Percentiles rank a stretch among this genome's conserved stretches.
phyloP scores from a whole-genome alignment of 2,113 vertebrate genomes.

The Tenrec ecaudatus region DNA sequence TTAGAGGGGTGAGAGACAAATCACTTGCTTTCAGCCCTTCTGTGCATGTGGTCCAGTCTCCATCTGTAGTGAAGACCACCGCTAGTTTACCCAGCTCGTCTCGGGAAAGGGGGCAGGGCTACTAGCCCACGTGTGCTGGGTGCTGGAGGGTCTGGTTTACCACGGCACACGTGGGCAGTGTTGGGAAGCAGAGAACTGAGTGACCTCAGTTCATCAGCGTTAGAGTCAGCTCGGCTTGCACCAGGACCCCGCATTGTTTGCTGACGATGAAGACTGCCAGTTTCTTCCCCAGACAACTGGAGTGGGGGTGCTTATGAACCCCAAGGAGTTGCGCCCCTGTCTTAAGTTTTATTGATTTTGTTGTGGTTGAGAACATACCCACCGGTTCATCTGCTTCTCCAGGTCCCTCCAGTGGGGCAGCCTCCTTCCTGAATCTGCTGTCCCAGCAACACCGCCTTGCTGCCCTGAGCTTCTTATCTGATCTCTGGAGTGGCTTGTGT shows the following conservation, averaged over 20 bases:
- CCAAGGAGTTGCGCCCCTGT: background rate
- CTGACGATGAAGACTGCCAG: conserved; percentile 13
- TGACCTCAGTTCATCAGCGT: background rate
- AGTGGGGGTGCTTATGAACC: background rate
- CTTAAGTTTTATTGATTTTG: background rate
- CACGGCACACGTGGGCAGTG: too few species aligned
- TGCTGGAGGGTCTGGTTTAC: too few species aligned
- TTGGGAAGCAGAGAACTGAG: background rate
- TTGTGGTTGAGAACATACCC: background rate
- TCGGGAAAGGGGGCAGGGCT: too few species aligned
- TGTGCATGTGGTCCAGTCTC: background rate
- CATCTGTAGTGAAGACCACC: background rate
- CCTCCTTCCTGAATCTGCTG: background rate
- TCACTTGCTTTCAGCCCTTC: conserved; percentile 11
- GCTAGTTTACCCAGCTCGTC: too few species aligned
- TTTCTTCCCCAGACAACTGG: background rate
- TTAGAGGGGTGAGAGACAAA: background rate
- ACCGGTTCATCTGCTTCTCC: background rate
- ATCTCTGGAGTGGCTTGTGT: too few species aligned
- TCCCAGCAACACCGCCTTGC: too few species aligned
- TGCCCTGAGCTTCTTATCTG: too few species aligned
- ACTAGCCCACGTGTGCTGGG: too few species aligned
- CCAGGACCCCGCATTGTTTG: conserved; percentile 17
- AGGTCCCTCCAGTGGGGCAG: too few species aligned
- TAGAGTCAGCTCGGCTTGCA: background rate